These are phyloP conservation scores for Diachasmimorpha longicaudata DNA, from an alignment of 1,140 invertebrate species.

Conservation along the genomic window DNA sequence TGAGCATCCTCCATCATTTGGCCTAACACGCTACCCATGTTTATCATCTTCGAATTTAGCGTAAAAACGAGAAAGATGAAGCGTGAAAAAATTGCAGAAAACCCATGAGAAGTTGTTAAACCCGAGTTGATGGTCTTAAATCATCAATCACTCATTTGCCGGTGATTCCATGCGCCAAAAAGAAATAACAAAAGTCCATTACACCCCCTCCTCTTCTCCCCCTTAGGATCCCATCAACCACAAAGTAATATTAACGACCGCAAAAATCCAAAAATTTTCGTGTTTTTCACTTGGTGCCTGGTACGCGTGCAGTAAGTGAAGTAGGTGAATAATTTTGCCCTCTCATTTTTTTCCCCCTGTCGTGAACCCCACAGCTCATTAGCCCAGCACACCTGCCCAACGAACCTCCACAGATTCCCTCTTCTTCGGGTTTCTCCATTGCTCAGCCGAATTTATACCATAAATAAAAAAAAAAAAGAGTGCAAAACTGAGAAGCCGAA, in stretches of 20 bases:
- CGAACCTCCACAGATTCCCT: slow-evolving; percentile 22
- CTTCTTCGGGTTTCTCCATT: background rate
- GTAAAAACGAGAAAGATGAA: too few species aligned
- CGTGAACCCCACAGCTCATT: slow-evolving; percentile 16
- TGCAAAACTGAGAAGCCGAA: slow-evolving; percentile 26
- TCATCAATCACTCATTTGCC: background rate
- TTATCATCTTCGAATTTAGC: background rate
- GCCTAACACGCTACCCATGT: background rate
- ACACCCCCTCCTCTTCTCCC: background rate
- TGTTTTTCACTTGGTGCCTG: background rate
- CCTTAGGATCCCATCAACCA: background rate
- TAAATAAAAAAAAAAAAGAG: background rate
- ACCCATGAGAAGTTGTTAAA: background rate
- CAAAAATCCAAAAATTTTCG: background rate
- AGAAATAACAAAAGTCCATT: background rate
- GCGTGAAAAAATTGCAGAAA: too few species aligned
- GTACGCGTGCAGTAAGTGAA: background rate
- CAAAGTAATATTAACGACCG: background rate
- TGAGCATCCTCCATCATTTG: too few species aligned
- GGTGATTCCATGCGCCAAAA: background rate
- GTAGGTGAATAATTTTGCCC: background rate
- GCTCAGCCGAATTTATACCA: background rate
- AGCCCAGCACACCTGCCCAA: slow-evolving; percentile 37
- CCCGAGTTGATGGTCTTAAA: background rate
- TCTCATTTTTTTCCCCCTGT: slow-evolving; percentile 13